Evolutionary conservation across 2,888 invertebrate species (phyloP).

Genomic region (Tortrix viridana): DNA sequence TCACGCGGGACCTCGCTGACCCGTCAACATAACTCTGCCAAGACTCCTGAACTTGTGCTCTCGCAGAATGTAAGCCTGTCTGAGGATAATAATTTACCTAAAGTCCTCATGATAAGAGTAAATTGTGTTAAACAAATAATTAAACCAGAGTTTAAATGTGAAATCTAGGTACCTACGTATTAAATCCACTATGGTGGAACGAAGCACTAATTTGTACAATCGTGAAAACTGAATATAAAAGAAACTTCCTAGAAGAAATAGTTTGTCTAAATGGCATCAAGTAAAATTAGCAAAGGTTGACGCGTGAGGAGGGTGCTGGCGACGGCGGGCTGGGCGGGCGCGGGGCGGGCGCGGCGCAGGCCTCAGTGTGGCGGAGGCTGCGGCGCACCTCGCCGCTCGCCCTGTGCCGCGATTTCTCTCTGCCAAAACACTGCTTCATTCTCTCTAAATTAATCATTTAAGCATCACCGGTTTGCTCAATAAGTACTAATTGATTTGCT

Average conservation of each 20-base stretch:
- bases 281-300: constrained; percentile 75
- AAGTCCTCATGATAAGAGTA: too few relatives aligned
- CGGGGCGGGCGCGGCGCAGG: constrained; percentile 37
- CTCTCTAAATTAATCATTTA: constrained; percentile 37
- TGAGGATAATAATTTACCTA: too few relatives aligned
- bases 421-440: constrained; percentile 39
- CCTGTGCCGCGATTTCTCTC: constrained; percentile 55
- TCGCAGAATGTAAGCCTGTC: not conserved
- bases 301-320: constrained; percentile 30
- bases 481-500: not conserved
- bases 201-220: not conserved
- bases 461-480: constrained; percentile 16
- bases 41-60: constrained; percentile 1
- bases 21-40: constrained; percentile 19
- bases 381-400: constrained; percentile 71
- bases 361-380: constrained; percentile 83
- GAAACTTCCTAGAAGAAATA: constrained; percentile 54
- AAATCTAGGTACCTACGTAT: too few relatives aligned
- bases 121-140: too few relatives aligned
- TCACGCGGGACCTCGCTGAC: constrained; percentile 29
- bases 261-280: constrained; percentile 67
- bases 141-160: too few relatives aligned
- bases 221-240: not conserved
- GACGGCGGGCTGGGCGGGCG: constrained; percentile 38
- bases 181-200: too few relatives aligned